Evolutionary conservation across 2,113 vertebrate genomes (phyloP), one percentile per base, ranked within the genome.

Genomic region (Hepsetus odoe): DNA sequence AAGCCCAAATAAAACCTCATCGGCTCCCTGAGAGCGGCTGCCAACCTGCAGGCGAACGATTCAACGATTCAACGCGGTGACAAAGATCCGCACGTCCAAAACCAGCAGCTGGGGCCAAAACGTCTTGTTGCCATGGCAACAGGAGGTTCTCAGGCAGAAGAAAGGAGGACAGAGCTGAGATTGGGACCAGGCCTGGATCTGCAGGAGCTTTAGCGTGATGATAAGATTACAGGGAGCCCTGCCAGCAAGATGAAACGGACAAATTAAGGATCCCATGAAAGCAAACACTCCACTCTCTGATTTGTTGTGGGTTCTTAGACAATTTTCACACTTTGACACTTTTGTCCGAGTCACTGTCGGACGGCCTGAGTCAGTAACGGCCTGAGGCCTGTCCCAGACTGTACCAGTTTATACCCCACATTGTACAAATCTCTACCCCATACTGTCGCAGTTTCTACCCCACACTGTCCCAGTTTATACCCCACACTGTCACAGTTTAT

Each of bases 221-320:
- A 82, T 35, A 66, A 72, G 64, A 77, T 77, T 77, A 67, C 66
- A 65, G 44, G 28, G 30, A 67, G 56, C 7, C 49, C 49, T 56
- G 28, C 74, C 67, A 72, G 38, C 38, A 12, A 5, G 72, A 33
- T 58, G 40, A 75, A 56, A 11, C 22, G n/a, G 26, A 62, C 75
- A 56, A 77, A 55, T 62, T 66, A 24, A 58, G 44, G 35, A 44
- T 18, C 16, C 28, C 74, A 56, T 82, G 38, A 67, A 70, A 66
- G 68, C 72, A 71, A 76, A 76, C 55, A 58, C 67, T 67, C 26
- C 32, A 32, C 53, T 75, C 65, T 18, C 28, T 33, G 18, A 24
- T 53, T 53, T 32, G 44, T 33, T 70, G 68, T n/a, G 18, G 8
- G 26, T 69, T 16, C 68, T 32, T 20, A 49, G 62, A 70, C 44